Evolutionary conservation across 2,888 invertebrate genomes (phyloP).

Genomic region (Dryobota labecula): DNA sequence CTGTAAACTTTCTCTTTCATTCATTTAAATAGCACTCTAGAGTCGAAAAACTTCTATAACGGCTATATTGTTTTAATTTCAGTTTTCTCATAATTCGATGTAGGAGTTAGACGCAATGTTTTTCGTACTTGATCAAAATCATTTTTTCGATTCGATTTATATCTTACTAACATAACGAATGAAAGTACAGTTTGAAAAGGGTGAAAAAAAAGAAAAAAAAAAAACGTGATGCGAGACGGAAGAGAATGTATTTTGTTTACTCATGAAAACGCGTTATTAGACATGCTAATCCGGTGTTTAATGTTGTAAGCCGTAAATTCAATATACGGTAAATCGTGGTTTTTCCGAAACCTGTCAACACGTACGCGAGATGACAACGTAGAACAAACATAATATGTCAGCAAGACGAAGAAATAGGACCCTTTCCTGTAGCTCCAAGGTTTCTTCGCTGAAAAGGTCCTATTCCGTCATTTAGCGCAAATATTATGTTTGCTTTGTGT

Average conservation of each 20-base stretch:
- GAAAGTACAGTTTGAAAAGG: not conserved
- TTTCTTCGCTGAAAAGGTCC: conserved; percentile 36
- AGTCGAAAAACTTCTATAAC: not conserved
- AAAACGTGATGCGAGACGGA: no score
- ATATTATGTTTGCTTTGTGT: conserved; percentile 38
- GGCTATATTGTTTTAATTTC: not conserved
- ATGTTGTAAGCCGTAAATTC: not conserved
- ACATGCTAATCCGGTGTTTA: not conserved
- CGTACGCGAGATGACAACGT: conserved; percentile 25
- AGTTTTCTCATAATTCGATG: not conserved
- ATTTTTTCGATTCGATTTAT: not conserved
- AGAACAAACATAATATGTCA: conserved; percentile 43
- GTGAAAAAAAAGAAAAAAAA: no score
- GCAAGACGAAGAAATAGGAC: conserved; percentile 26
- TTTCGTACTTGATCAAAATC: not conserved
- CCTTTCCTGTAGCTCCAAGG: conserved; percentile 27
- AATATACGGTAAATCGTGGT: conserved; percentile 1
- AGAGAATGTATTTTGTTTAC: not conserved
- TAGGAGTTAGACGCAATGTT: not conserved
- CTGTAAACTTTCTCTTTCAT: not conserved
- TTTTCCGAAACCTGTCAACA: conserved; percentile 12
- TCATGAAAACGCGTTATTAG: not conserved
- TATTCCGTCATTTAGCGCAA: conserved; percentile 44
- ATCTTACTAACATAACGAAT: not conserved
- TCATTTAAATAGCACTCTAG: not conserved